Conservation (phyloP, 2,113 vertebrate genomes). For the Cacatua alba region DNA sequence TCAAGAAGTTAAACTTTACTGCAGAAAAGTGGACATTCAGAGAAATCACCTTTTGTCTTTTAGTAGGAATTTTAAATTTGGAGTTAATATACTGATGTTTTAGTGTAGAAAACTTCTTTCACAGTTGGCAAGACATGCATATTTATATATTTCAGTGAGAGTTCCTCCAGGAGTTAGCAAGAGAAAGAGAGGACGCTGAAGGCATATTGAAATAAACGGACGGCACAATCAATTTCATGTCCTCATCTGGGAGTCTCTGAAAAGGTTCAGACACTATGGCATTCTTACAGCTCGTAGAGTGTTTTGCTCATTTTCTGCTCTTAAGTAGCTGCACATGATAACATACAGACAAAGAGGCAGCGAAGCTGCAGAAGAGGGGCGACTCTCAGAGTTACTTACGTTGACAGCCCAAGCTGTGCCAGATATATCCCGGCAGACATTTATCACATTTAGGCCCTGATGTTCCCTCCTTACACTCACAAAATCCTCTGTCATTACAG, state of each 20-base stretch:
- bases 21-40: conserved; percentile 29
- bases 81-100: neutral
- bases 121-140: neutral
- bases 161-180: neutral
- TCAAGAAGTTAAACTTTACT: neutral
- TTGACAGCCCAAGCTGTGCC: conserved; percentile 95
- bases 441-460: conserved; percentile 96
- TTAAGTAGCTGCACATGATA: conserved; percentile 57
- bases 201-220: neutral
- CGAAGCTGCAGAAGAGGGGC: conserved; percentile 69
- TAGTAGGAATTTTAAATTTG: neutral
- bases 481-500: conserved; percentile 99
- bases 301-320: conserved; percentile 35
- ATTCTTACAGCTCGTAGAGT: conserved; percentile 19
- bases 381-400: conserved; percentile 89
- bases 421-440: conserved; percentile 97
- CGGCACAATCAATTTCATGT: conserved; percentile 23
- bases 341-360: conserved; percentile 72
- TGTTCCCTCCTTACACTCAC: conserved; percentile 97
- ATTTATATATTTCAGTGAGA: conserved; percentile 37
- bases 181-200: neutral
- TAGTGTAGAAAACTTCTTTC: neutral
- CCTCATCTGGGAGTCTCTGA: neutral
- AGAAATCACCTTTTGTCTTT: conserved; percentile 28
- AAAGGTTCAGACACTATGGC: neutral